Evolutionary conservation across 2,888 invertebrate species (phyloP).

Genomic region (Halocaridina rubra): DNA sequence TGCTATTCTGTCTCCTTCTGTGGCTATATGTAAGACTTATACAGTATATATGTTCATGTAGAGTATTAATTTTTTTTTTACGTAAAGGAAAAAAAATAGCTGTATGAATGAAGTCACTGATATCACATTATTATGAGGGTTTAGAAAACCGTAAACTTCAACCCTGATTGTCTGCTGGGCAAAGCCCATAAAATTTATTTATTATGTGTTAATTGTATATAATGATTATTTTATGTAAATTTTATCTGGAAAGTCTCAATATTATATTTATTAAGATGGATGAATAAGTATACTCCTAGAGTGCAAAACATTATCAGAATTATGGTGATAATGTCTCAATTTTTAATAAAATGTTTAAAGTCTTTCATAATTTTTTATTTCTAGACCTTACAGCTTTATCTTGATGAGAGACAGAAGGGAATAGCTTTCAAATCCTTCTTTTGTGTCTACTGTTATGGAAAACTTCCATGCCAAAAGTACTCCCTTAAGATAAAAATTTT

Average conservation of each 20-base stretch:
- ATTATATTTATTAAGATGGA: slow-evolving; percentile 60
- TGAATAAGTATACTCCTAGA: slow-evolving; percentile 61
- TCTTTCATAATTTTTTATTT: no score
- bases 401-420: no score
- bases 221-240: slow-evolving; percentile 60
- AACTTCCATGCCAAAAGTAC: no score
- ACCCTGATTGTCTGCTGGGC: slow-evolving; percentile 43
- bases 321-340: slow-evolving; percentile 60
- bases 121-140: slow-evolving; percentile 12
- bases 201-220: slow-evolving; percentile 60
- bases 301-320: slow-evolving; percentile 57
- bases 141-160: slow-evolving; percentile 26
- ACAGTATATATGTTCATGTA: slow-evolving; percentile 55
- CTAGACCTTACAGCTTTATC: no score
- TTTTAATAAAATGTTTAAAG: slow-evolving; percentile 59
- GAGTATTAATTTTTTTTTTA: slow-evolving; percentile 47
- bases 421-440: no score
- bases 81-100: neutral
- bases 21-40: slow-evolving; percentile 32
- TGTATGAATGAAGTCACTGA: slow-evolving; percentile 29
- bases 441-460: no score
- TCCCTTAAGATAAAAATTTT: no score
- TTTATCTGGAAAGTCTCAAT: slow-evolving; percentile 60
- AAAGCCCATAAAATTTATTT: slow-evolving; percentile 53
- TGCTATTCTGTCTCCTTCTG: neutral